Conservation (phyloP, 2,797 vertebrate species). For the Epinephelus malabaricus region DNA sequence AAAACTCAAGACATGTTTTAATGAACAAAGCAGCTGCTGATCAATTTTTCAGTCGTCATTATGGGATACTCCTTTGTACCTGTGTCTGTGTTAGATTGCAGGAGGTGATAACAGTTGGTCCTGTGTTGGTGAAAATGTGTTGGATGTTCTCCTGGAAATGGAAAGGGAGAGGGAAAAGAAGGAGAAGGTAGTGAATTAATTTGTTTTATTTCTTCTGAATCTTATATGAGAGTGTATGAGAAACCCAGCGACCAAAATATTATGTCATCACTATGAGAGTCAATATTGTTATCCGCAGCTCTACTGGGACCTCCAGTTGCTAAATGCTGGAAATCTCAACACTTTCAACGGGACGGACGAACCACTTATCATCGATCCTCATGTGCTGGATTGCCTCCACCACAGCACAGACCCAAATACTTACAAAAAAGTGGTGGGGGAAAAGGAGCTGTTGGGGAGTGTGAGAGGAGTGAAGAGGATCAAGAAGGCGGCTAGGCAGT, state of each 20-base stretch:
- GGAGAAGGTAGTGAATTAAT: conserved; percentile 69
- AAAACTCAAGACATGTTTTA: neutral
- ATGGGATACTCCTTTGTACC: neutral
- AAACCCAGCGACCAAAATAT: neutral
- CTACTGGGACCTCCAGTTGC: conserved; percentile 84
- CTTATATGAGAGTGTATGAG: conserved; percentile 1
- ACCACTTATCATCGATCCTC: neutral
- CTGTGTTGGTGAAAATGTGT: conserved; percentile 76
- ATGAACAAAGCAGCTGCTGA: neutral
- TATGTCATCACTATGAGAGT: conserved; percentile 1
- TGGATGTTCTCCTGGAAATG: conserved; percentile 84
- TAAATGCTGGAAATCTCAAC: conserved; percentile 68
- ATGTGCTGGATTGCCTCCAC: conserved; percentile 9
- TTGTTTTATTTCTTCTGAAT: neutral
- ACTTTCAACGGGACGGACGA: conserved; percentile 21
- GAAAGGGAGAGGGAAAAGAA: conserved; percentile 74
- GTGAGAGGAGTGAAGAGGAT: conserved; percentile 54
- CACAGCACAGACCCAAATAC: conserved; percentile 14
- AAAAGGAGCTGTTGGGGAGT: conserved; percentile 16
- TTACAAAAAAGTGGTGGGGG: neutral
- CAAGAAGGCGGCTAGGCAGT: conserved; percentile 72
- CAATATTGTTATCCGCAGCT: conserved; percentile 67
- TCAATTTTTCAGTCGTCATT: neutral
- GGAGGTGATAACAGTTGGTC: conserved; percentile 64
- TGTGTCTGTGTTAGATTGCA: conserved; percentile 70